Evolutionary conservation across 2,797 vertebrate genomes (phyloP).

Genomic region (Staurois parvus): DNA sequence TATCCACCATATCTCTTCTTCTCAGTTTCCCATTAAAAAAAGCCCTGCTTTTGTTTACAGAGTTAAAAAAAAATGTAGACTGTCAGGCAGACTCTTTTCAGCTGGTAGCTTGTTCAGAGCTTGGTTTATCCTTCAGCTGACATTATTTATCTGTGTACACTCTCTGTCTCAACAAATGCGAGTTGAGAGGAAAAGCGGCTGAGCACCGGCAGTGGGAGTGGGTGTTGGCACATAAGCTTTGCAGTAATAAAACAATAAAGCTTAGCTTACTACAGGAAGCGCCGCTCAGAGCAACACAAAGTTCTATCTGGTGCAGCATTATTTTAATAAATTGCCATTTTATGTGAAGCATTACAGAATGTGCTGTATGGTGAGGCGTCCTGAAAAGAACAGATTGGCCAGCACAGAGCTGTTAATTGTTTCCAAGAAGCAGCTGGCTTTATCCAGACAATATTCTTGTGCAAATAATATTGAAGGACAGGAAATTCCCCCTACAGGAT

Average conservation of each 20-base stretch:
- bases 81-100: not conserved
- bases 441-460: constrained; percentile 58
- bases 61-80: not conserved
- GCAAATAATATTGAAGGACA: constrained; percentile 56
- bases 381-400: constrained; percentile 57
- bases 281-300: constrained; percentile 23
- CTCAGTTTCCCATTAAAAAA: no score
- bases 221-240: constrained; percentile 50
- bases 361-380: constrained; percentile 54
- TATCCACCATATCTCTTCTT: no score
- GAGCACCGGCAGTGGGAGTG: constrained; percentile 20
- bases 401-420: constrained; percentile 54
- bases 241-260: constrained; percentile 54
- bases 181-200: constrained; percentile 32
- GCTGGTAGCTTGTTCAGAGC: not conserved
- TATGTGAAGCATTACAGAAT: constrained; percentile 52
- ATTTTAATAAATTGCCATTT: constrained; percentile 40
- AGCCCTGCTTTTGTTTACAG: no score
- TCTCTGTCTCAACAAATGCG: constrained; percentile 20
- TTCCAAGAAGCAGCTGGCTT: constrained; percentile 59
- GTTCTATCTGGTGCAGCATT: constrained; percentile 12
- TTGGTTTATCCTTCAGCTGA: not conserved
- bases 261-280: constrained; percentile 39
- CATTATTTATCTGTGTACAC: constrained; percentile 22
- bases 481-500: constrained; percentile 43